Evolutionary conservation across 1,140 invertebrate species (phyloP).

Genomic region (Frieseomelitta varia): DNA sequence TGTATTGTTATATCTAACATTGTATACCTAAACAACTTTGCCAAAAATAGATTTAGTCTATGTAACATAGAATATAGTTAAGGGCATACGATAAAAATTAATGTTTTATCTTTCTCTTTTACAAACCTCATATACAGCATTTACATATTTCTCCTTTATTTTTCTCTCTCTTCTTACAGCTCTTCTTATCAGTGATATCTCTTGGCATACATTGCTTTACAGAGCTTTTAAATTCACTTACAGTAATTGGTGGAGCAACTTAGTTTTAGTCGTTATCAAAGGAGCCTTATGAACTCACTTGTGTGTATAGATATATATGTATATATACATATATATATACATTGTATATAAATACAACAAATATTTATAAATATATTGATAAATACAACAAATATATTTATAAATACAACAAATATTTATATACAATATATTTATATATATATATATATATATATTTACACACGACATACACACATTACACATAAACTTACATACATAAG

Average conservation of each 20-base stretch:
- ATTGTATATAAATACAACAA: too few relatives aligned
- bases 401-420: too few relatives aligned
- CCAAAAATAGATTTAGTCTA: slow-evolving; percentile 83
- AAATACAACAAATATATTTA: too few relatives aligned
- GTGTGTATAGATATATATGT: slow-evolving; percentile 31
- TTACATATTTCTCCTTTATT: slow-evolving; percentile 49
- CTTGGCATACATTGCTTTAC: slow-evolving; percentile 23
- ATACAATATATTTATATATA: slow-evolving; percentile 46
- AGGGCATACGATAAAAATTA: slow-evolving; percentile 74
- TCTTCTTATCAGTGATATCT: slow-evolving; percentile 55
- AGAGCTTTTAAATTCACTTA: slow-evolving; percentile 45
- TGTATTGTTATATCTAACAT: slow-evolving; percentile 79
- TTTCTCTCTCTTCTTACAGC: slow-evolving; percentile 18
- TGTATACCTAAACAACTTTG: slow-evolving; percentile 82
- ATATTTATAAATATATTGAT: slow-evolving; percentile 16
- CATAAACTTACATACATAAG: slow-evolving; percentile 62
- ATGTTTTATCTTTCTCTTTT: slow-evolving; percentile 62
- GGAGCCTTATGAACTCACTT: slow-evolving; percentile 75
- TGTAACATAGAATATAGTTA: slow-evolving; percentile 82
- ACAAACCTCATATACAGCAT: slow-evolving; percentile 43
- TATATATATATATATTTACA: slow-evolving; percentile 14
- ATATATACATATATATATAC: neutral
- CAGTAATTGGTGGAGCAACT: slow-evolving; percentile 65
- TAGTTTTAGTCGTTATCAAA: slow-evolving; percentile 77
- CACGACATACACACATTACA: slow-evolving; percentile 59